Conservation (phyloP, 2,888 invertebrate genomes). For the Archaeoteleia sp. region DNA sequence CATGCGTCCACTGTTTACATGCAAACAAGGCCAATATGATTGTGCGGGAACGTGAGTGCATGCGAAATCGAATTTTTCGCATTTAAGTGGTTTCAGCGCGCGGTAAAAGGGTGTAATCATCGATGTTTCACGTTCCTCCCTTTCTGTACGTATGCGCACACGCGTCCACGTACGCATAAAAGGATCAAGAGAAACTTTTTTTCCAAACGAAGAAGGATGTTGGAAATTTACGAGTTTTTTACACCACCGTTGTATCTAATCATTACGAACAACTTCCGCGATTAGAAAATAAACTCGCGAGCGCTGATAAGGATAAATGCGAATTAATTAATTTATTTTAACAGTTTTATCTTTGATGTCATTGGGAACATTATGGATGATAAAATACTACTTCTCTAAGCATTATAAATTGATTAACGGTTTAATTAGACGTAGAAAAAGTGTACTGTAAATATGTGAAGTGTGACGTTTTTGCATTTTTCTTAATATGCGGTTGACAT, state of each 20-base stretch:
- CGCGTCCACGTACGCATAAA: constrained; percentile 20
- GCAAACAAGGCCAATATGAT: constrained; percentile 62
- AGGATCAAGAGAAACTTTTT: constrained; percentile 31
- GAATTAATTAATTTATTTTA: no score
- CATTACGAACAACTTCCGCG: neutral
- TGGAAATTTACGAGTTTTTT: neutral
- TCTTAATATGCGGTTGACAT: no score
- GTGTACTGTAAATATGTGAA: no score
- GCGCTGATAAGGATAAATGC: neutral
- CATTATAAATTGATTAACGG: no score
- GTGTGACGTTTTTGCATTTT: no score
- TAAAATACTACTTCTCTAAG: no score
- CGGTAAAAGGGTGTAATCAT: constrained; percentile 61
- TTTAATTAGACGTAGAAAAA: no score
- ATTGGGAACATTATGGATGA: no score
- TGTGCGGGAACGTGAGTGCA: constrained; percentile 55
- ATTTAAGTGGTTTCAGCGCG: constrained; percentile 61
- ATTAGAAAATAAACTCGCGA: constrained; percentile 2
- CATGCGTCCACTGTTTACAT: constrained; percentile 64
- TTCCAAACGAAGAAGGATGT: constrained; percentile 12
- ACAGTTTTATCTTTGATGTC: no score
- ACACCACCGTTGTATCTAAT: neutral
- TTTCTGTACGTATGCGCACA: constrained; percentile 42
- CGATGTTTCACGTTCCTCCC: constrained; percentile 49
- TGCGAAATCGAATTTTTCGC: constrained; percentile 62